phyloP scores from a whole-genome alignment of 2,888 invertebrate species.

The Agonopterix heracliana region DNA sequence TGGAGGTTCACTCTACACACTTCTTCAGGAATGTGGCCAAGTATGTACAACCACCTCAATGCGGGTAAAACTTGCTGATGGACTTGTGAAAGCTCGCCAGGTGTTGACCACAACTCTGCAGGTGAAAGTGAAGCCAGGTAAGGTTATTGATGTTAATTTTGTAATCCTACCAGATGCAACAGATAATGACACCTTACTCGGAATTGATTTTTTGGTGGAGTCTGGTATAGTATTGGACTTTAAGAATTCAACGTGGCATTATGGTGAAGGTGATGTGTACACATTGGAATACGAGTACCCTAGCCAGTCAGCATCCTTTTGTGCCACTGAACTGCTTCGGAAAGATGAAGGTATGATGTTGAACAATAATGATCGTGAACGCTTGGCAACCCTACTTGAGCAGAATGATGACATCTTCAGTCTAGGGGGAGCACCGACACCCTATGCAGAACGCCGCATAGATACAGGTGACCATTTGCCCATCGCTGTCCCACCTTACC shows the following conservation, averaged over 20 bases:
- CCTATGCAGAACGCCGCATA: constrained; percentile 18
- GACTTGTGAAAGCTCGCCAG: not conserved
- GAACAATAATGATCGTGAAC: not conserved
- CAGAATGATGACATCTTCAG: constrained; percentile 9
- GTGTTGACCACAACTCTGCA: too few species aligned
- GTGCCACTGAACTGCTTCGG: not conserved
- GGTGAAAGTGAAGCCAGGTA: not conserved
- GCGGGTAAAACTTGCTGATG: not conserved
- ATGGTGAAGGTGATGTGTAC: not conserved
- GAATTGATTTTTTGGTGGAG: constrained; percentile 5
- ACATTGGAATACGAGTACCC: not conserved
- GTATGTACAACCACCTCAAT: not conserved
- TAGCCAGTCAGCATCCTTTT: not conserved
- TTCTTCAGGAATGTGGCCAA: not conserved
- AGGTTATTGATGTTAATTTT: not conserved
- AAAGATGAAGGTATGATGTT: constrained; percentile 8
- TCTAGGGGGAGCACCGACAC: constrained; percentile 13
- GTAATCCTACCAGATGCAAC: not conserved
- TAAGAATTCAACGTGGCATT: not conserved
- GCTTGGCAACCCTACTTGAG: constrained; percentile 1
- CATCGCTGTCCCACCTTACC: constrained; percentile 29
- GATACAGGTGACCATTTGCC: constrained; percentile 23
- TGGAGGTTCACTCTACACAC: not conserved
- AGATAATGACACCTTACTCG: not conserved
- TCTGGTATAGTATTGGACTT: not conserved